phyloP scores from a whole-genome alignment of 2,888 invertebrate genomes.

The Eupithecia centaureata region DNA sequence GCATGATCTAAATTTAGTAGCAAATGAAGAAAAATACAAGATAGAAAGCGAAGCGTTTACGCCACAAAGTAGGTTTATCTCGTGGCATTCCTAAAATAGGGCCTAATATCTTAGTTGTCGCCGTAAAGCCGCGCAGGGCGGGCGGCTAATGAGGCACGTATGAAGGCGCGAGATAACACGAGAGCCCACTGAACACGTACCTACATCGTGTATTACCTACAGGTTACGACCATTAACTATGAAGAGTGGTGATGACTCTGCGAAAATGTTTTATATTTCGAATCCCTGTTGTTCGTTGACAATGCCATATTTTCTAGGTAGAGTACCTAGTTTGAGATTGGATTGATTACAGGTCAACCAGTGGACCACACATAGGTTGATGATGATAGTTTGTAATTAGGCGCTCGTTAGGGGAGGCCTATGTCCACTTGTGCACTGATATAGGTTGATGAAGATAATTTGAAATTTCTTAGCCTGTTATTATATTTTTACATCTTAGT shows the following conservation, averaged over 20 bases:
- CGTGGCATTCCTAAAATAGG: background rate
- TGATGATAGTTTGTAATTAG: too few relatives aligned
- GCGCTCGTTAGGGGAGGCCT: too few relatives aligned
- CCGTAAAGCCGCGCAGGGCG: slow-evolving; percentile 1
- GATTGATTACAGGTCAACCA: too few relatives aligned
- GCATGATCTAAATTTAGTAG: too few relatives aligned
- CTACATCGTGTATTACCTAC: background rate
- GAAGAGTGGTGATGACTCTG: background rate
- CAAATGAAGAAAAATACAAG: background rate
- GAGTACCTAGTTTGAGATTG: too few relatives aligned
- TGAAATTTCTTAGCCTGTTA: too few relatives aligned
- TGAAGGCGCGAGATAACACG: slow-evolving; percentile 33
- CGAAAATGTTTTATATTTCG: background rate
- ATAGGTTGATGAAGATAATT: too few relatives aligned
- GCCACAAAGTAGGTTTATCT: slow-evolving; percentile 3
- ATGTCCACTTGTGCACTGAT: too few relatives aligned
- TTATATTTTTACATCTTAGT: too few relatives aligned
- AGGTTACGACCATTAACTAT: background rate
- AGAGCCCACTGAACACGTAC: slow-evolving; percentile 1
- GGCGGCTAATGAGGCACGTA: slow-evolving; percentile 35
- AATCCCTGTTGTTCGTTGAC: too few relatives aligned
- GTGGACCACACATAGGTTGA: too few relatives aligned
- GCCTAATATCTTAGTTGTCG: background rate
- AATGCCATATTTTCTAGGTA: too few relatives aligned
- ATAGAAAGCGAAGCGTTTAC: background rate